Evolutionary conservation across 2,888 invertebrate genomes (phyloP), one percentile per base, ranked within the genome.

Genomic region (Parochlus steinenii): DNA sequence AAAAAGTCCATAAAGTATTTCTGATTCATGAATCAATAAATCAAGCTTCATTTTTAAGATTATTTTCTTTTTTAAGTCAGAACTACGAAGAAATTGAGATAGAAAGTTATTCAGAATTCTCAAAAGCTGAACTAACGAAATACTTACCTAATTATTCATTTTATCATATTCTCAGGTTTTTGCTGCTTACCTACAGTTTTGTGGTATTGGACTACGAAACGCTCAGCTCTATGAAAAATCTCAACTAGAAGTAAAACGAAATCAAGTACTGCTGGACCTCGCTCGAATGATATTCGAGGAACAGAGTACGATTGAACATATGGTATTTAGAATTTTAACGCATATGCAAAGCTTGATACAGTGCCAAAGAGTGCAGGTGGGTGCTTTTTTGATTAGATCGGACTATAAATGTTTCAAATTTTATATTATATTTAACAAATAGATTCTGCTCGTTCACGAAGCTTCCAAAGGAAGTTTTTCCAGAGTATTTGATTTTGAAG

Each of bases 221-320:
- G 92, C 93, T n/a, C 90, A 90, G 57, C 69, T 93, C 24, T 93
- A 90, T 57, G 90, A 93, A 62, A 75, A 86, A 56, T 90, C 90
- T 42, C 89, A 90, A 58, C 63, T 90, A 53, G 93, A 93, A 65
- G 87, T 90, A 46, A 90, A 87, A 61, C 68, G 92, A 48, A 93
- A 93, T 62, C 90, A 92, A 69, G 85, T 93, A 44, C 67, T 93
- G 39, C 65, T 93, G 46, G 89, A 89, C 60, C 65, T 93, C 54
- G 92, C 92, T n/a, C 68, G 89, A 48, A 90, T 92, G 79, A 86
- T 93, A 49, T 93, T 92, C 55, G 89, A 90, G 55, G 92, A 93
- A 61, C 92, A 93, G 61, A 87, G 85, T 60, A 92, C 90, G 49
- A 83, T 93, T 49, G 92, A 92, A 54, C 87, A 86, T 60, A 83